Evolutionary conservation across 2,797 vertebrate species (phyloP), one percentile per base, ranked within the genome.

Genomic region (Crocodylus rhombifer): DNA sequence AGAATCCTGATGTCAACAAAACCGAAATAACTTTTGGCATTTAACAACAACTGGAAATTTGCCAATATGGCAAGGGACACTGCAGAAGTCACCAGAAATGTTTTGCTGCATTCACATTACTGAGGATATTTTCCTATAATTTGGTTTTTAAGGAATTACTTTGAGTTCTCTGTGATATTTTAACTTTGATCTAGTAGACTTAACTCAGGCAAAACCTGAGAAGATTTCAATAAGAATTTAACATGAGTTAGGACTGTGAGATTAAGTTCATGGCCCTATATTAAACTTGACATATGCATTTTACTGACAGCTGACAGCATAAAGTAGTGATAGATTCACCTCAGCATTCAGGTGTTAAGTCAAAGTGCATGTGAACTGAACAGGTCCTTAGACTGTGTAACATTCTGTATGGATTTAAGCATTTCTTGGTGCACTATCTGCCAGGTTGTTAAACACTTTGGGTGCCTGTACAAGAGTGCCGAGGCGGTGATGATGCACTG

Each of bases 81-180:
- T 55, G 25, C 6, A 61, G 3, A 0, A 61, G 17, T 42, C 65
- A 5, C 26, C 77, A 2, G 7, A 28, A 3, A n/a, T 36, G 6
- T 80, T 4, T 23, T 86, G 58, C 21, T 75, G 63, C 69, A 82
- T 87, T 64, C 17, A 33, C 14, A 5, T 78, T 82, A 84, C 8
- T 64, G 86, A 64, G 65, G 88, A 86, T n/a, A 67, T 20, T 5
- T n/a, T 81, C 4, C 12, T 74, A 7, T 69, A 20, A 55, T 74
- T 91, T 81, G 80, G 1, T 60, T 56, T 92, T 79, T 28, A 13
- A 82, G 71, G 42, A 51, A 61, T 1, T 42, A 7, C 20, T 77
- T 60, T 89, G 60, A 77, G 75, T 82, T 92, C 81, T 77, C 21
- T 30, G 0, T 3, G 25, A 6, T 36, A 5, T 71, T 89, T 89